Evolutionary conservation across 2,888 invertebrate genomes (phyloP).

Genomic region (Xestia ashworthii): DNA sequence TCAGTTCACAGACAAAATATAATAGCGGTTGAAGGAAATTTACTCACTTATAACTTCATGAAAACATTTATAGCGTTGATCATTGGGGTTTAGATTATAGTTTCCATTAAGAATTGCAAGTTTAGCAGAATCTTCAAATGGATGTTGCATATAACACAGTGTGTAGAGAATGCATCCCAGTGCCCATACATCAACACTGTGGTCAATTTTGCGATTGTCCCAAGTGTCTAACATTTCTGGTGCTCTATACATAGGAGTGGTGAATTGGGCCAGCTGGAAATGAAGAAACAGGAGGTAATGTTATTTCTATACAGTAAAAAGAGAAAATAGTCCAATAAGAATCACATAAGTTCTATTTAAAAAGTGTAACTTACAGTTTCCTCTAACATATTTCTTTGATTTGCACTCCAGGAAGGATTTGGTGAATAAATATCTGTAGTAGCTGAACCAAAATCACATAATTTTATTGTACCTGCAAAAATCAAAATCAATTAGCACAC

Average conservation of each 20-base stretch:
- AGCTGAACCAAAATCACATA: constrained; percentile 99
- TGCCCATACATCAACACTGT: constrained; percentile 98
- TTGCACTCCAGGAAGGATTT: constrained; percentile 97
- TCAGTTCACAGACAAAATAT: constrained; percentile 34
- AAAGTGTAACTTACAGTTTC: constrained; percentile 94
- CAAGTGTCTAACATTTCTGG: constrained; percentile 99
- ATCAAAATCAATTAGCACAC: constrained; percentile 29
- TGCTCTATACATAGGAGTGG: constrained; percentile 98
- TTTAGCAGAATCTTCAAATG: constrained; percentile 99
- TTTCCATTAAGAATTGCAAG: constrained; percentile 99
- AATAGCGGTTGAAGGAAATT: constrained; percentile 21
- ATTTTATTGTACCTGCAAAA: constrained; percentile 92
- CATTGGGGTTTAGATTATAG: constrained; percentile 95
- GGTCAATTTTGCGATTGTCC: constrained; percentile 98
- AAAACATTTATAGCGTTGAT: constrained; percentile 95
- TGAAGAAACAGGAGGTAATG: constrained; percentile 41
- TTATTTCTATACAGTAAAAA: constrained; percentile 9
- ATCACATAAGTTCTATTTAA: not conserved
- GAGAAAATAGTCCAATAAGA: not conserved
- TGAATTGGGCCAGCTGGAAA: constrained; percentile 93
- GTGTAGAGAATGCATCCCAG: constrained; percentile 98
- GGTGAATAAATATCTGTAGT: constrained; percentile 95
- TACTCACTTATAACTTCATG: constrained; percentile 96
- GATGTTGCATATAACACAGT: constrained; percentile 98
- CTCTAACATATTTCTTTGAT: constrained; percentile 97